Percentiles rank a stretch among this genome's conserved stretches.
Evolutionary conservation across 2,113 vertebrate genomes (phyloP).

Genomic region (Ondatra zibethicus): DNA sequence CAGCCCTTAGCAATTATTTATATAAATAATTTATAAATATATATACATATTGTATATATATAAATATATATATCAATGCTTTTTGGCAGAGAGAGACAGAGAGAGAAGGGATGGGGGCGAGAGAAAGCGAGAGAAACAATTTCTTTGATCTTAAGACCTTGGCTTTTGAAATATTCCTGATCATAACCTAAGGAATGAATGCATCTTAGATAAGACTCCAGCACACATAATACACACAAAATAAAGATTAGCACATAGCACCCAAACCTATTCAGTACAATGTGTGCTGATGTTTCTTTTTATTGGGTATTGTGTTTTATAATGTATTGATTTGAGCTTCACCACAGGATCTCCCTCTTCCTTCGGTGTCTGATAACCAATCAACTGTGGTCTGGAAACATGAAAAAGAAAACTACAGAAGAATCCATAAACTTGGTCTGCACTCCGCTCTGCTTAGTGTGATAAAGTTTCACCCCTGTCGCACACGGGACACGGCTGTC

Average conservation of each 20-base stretch:
- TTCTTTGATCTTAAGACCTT: neutral
- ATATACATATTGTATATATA: neutral
- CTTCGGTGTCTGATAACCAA: neutral
- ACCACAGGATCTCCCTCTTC: neutral
- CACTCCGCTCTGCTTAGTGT: neutral
- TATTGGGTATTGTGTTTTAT: neutral
- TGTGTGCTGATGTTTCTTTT: neutral
- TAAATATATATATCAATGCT: neutral
- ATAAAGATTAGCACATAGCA: neutral
- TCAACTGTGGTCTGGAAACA: neutral
- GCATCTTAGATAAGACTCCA: constrained; percentile 2
- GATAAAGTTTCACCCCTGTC: neutral
- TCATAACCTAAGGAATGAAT: neutral
- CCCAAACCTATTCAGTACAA: neutral
- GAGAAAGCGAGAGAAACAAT: neutral
- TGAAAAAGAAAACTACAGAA: neutral
- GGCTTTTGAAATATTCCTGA: constrained; percentile 16
- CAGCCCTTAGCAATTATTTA: neutral
- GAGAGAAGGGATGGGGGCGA: neutral
- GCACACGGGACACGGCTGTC: too few relatives aligned
- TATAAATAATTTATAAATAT: neutral
- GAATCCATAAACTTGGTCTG: neutral
- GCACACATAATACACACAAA: neutral
- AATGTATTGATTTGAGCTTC: neutral
- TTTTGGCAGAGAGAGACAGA: neutral